Percentiles rank a stretch among this genome's conserved stretches.
Evolutionary conservation across 2,797 vertebrate genomes (phyloP).

Genomic region (Amniataba percoides): DNA sequence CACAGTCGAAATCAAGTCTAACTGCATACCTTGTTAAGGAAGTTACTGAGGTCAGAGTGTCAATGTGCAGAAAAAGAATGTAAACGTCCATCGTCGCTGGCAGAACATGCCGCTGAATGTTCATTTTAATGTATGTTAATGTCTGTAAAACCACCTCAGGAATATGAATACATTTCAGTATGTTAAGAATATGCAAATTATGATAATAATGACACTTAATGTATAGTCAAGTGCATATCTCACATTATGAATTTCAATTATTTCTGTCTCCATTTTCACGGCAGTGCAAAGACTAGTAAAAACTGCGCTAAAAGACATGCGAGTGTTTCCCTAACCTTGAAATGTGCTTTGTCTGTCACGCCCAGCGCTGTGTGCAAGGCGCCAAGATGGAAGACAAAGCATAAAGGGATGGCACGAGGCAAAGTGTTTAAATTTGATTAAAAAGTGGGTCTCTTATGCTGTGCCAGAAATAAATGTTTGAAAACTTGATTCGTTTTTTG

Average conservation of each 20-base stretch:
- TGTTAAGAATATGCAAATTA: constrained; percentile 35
- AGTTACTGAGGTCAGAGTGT: constrained; percentile 32
- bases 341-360: neutral
- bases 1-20: constrained; percentile 38
- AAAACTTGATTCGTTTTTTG: neutral
- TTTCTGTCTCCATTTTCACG: neutral
- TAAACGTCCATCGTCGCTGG: neutral
- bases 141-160: constrained; percentile 39
- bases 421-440: constrained; percentile 1
- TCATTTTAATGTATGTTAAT: constrained; percentile 71
- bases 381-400: neutral
- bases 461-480: neutral
- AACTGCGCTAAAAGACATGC: neutral
- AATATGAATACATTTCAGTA: constrained; percentile 63
- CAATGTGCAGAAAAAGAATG: constrained; percentile 23
- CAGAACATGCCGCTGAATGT: constrained; percentile 28
- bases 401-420: neutral
- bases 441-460: constrained; percentile 5
- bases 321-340: constrained; percentile 36
- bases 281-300: neutral
- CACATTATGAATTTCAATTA: constrained; percentile 33
- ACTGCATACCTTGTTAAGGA: constrained; percentile 23
- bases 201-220: constrained; percentile 20
- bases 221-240: constrained; percentile 17
- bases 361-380: neutral